phyloP scores from a whole-genome alignment of 1,140 invertebrate species.

The Dreissena rostriformis region DNA sequence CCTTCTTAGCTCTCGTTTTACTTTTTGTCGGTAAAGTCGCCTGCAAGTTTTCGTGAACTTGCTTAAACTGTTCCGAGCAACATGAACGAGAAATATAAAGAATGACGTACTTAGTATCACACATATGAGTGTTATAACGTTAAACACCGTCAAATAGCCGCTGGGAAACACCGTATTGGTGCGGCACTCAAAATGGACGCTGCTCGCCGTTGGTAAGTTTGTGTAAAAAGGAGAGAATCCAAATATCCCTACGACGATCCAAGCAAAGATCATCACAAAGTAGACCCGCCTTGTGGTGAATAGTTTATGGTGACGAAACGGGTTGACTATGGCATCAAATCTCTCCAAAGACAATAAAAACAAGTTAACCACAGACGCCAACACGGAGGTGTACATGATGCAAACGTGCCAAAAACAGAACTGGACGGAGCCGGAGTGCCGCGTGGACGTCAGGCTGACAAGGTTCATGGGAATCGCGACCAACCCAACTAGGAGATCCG shows the following conservation, averaged over 20 bases:
- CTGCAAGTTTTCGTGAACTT: too few relatives aligned
- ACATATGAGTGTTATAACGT: too few relatives aligned
- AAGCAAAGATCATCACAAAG: not conserved
- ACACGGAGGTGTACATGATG: not conserved
- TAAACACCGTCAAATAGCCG: too few relatives aligned
- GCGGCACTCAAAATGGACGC: too few relatives aligned
- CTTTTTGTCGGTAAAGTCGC: too few relatives aligned
- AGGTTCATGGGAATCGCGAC: conserved; percentile 1
- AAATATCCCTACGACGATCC: not conserved
- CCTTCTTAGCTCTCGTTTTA: too few relatives aligned
- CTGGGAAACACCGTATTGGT: too few relatives aligned
- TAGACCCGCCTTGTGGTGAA: not conserved
- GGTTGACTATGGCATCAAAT: conserved; percentile 10
- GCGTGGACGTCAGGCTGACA: not conserved
- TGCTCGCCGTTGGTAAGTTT: too few relatives aligned
- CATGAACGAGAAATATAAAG: too few relatives aligned
- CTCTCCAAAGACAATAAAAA: conserved; percentile 12
- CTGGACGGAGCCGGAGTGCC: not conserved
- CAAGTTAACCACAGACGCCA: conserved; percentile 6
- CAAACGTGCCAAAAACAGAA: not conserved
- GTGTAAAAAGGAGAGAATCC: not conserved
- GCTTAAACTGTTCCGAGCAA: too few relatives aligned
- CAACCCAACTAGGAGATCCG: conserved; percentile 2
- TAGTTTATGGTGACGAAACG: not conserved
- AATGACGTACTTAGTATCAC: too few relatives aligned